These are phyloP conservation scores for Sternarchorhynchus goeldii DNA, from an alignment of 2,797 vertebrate genomes.

Conservation along the genomic window DNA sequence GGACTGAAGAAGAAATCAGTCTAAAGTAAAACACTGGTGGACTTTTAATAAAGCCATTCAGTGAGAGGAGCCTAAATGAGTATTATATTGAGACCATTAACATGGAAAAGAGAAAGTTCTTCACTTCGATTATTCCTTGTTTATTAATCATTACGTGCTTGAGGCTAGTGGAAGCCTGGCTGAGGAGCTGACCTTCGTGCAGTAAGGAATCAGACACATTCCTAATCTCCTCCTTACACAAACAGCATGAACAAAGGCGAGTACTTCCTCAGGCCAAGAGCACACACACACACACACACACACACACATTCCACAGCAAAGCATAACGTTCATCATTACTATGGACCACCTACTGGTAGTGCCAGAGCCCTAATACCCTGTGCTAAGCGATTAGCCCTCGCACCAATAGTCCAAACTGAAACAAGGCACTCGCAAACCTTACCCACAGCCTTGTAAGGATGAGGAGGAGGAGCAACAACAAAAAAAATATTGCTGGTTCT, in stretches of 20 bases:
- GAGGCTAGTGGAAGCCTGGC: slow-evolving; percentile 12
- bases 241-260: slow-evolving; percentile 65
- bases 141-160: slow-evolving; percentile 66
- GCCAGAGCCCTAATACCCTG: slow-evolving; percentile 67
- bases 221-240: slow-evolving; percentile 71
- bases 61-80: slow-evolving; percentile 25
- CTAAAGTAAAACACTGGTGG: slow-evolving; percentile 29
- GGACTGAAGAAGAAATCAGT: slow-evolving; percentile 28
- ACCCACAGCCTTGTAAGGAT: slow-evolving; percentile 22
- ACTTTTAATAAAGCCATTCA: slow-evolving; percentile 32
- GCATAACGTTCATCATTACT: slow-evolving; percentile 69
- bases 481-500: slow-evolving; percentile 64
- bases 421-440: slow-evolving; percentile 35
- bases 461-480: slow-evolving; percentile 55
- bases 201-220: slow-evolving; percentile 61
- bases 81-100: slow-evolving; percentile 33
- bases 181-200: slow-evolving; percentile 61
- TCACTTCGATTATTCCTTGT: slow-evolving; percentile 51
- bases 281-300: slow-evolving; percentile 65
- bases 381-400: slow-evolving; percentile 55
- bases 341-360: slow-evolving; percentile 71
- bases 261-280: slow-evolving; percentile 56
- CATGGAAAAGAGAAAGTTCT: slow-evolving; percentile 45
- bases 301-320: slow-evolving; percentile 65
- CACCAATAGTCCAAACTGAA: slow-evolving; percentile 62